Base-by-base conservation (phyloP, 2,888 invertebrate species). In the Buathra laborator region DNA sequence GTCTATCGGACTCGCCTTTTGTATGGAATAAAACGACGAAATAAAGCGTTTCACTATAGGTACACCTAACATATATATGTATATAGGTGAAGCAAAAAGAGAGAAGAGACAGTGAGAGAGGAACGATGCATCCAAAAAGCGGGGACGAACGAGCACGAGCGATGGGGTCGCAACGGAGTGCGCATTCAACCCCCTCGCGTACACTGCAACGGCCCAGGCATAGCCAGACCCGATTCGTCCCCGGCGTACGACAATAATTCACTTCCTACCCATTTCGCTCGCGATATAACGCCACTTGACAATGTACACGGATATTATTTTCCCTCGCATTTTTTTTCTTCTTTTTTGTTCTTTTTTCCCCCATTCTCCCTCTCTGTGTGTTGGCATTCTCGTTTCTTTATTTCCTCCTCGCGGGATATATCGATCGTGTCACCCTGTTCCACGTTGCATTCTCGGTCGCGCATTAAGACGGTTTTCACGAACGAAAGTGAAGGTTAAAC, bases 251-350 rank as follows among this genome's bases (percentile, higher is more conserved):
- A 87, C 89, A 90, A 92, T 92, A 92, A 91, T 92, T 92, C 91
- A 92, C 91, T 91, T 92, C 90, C 91, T 88, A 89, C 87, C 92
- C 92, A 91, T 92, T 92, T 91, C 89, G 90, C 89, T 88, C 87
- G 87, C 91, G 89, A 91, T 91, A 91, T 87, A 89, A 90, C 88
- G 89, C 88, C 90, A 90, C 89, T 90, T 88, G 90, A 89, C 90
- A 89, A 90, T 90, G 88, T 90, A 89, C 90, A 90, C 87, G 81
- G 83, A 84, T 84, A 87, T 87, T 86, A 84, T 87, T 87, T 86
- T 84, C 81, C 77, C 72, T 78, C 64, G 59, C n/a, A 51, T 79
- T 72, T 81, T 68, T 72, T 37, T 72, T 19, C 51, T 66, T 56
- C 9, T 88, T 86, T 88, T 88, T 85, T 86, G 81, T 37, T 68